phyloP scores from a whole-genome alignment of 2,888 invertebrate species.

The Sinopyrophorus schimmeli region DNA sequence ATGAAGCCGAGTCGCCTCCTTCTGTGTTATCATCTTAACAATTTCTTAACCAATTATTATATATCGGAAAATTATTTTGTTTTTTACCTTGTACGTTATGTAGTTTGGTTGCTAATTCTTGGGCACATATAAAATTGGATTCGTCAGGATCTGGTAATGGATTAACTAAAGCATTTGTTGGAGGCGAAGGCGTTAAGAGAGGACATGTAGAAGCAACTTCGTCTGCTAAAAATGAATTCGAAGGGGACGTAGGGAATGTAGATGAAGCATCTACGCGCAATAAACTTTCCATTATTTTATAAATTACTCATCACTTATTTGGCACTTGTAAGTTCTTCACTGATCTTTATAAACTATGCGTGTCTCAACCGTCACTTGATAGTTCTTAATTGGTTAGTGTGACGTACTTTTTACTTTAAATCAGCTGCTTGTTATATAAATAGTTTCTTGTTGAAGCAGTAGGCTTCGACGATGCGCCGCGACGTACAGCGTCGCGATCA shows the following conservation, averaged over 20 bases:
- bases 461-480: constrained; percentile 13
- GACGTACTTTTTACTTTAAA: constrained; percentile 7
- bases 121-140: constrained; percentile 46
- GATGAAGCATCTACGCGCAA: constrained; percentile 41
- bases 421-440: constrained; percentile 17
- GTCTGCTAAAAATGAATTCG: constrained; percentile 52
- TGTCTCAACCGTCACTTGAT: too few species aligned
- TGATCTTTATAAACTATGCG: too few species aligned
- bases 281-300: constrained; percentile 42
- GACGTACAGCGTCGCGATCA: constrained; percentile 14
- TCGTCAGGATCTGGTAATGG: constrained; percentile 47
- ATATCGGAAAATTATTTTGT: constrained; percentile 2
- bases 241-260: constrained; percentile 48
- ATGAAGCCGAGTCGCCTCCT: constrained; percentile 62
- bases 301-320: constrained; percentile 21
- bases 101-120: constrained; percentile 50
- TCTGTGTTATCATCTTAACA: constrained; percentile 46
- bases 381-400: too few species aligned
- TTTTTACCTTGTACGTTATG: constrained; percentile 51
- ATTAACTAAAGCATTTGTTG: constrained; percentile 54
- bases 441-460: too few species aligned
- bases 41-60: too few species aligned
- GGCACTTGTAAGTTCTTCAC: neutral
- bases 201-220: constrained; percentile 55
- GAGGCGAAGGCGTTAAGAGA: constrained; percentile 54